Conservation (phyloP, 2,888 invertebrate genomes). For the Cantharis rufa region DNA sequence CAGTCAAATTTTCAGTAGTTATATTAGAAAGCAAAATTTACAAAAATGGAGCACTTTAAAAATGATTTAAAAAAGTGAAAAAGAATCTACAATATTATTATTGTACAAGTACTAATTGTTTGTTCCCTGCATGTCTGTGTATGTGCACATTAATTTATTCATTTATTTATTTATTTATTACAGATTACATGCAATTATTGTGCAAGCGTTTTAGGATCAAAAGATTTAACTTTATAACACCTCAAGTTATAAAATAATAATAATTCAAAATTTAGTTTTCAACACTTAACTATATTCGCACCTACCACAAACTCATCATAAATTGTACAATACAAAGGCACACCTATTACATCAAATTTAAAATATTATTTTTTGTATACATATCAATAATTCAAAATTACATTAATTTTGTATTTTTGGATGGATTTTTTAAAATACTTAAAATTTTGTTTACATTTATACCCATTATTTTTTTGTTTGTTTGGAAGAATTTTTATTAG, state of each 20-base stretch:
- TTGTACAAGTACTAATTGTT: background rate
- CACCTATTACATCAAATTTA: constrained; percentile 51
- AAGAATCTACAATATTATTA: background rate
- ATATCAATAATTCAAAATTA: constrained; percentile 19
- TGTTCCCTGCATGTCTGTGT: constrained; percentile 1
- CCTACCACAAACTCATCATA: constrained; percentile 8
- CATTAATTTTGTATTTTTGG: constrained; percentile 3
- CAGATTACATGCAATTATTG: background rate
- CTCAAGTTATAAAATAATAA: background rate
- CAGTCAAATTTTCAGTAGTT: background rate
- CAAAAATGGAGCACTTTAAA: background rate
- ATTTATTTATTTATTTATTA: background rate
- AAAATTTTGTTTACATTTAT: background rate
- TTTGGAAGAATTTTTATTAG: background rate
- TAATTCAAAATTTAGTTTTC: background rate
- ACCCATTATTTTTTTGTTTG: background rate
- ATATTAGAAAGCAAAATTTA: background rate
- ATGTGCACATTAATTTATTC: background rate
- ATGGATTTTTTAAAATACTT: background rate
- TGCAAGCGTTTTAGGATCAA: background rate
- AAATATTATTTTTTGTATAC: constrained; percentile 28
- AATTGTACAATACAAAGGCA: constrained; percentile 53
- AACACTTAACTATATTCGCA: background rate
- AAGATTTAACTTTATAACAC: background rate
- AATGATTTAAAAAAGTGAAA: background rate